A percentile compares a stretch with the other conserved stretches of the same genome.
Evolutionary conservation across 2,888 invertebrate species (phyloP).

Genomic region (Chrysolina oricalcia): DNA sequence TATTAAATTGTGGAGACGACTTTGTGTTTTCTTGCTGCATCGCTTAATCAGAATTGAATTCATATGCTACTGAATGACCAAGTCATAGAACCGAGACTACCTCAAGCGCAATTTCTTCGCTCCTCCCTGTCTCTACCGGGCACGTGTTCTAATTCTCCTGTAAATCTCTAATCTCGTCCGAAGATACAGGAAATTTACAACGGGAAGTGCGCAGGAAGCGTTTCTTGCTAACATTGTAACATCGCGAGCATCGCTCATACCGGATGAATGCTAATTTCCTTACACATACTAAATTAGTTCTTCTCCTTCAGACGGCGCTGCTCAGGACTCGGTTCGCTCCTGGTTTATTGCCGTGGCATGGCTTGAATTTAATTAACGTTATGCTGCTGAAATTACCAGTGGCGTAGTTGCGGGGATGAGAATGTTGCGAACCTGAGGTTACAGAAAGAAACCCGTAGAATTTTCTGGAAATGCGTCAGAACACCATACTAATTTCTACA

Average conservation of each 20-base stretch:
- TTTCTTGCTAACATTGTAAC: conserved; percentile 40
- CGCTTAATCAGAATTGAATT: too few relatives aligned
- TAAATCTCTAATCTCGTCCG: background rate
- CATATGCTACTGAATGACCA: too few relatives aligned
- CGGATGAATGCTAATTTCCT: conserved; percentile 57
- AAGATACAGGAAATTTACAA: conserved; percentile 19
- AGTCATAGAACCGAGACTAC: too few relatives aligned
- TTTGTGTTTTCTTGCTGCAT: too few relatives aligned
- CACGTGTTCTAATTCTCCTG: conserved; percentile 1
- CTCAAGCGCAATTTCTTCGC: background rate
- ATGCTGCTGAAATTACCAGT: background rate
- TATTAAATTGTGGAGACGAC: too few relatives aligned
- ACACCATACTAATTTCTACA: too few relatives aligned
- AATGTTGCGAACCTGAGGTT: too few relatives aligned
- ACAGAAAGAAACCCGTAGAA: too few relatives aligned
- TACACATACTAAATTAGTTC: conserved; percentile 55
- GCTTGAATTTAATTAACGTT: conserved; percentile 50
- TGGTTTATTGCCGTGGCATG: conserved; percentile 33
- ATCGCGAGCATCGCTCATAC: conserved; percentile 40
- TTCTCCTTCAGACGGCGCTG: conserved; percentile 41
- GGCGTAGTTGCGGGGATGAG: background rate
- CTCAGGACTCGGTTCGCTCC: conserved; percentile 29
- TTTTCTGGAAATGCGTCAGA: too few relatives aligned
- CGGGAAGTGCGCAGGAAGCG: conserved; percentile 14
- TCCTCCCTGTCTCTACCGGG: background rate